Conservation (phyloP, 1,140 invertebrate genomes). For the Dendrolimus kikuchii region DNA sequence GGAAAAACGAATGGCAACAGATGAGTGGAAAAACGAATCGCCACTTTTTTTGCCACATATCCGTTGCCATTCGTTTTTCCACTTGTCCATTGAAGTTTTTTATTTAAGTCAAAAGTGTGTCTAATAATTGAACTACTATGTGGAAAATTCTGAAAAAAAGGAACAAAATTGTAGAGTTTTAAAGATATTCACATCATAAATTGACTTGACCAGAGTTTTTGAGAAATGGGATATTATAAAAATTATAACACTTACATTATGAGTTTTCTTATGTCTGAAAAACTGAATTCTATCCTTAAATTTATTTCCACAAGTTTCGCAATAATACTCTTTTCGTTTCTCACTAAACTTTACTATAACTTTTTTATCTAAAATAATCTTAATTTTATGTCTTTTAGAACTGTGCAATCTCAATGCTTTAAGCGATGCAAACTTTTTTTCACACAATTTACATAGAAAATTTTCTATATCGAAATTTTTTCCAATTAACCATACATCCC, state of each 20-base stretch:
- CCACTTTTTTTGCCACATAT: too few species aligned
- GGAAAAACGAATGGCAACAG: too few species aligned
- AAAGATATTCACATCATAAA: too few species aligned
- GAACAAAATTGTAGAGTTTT: too few species aligned
- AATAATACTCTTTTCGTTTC: slow-evolving; percentile 31
- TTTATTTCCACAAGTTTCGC: slow-evolving; percentile 66
- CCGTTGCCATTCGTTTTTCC: too few species aligned
- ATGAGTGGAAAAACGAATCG: too few species aligned
- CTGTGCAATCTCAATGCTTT: slow-evolving; percentile 64
- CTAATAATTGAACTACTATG: too few species aligned
- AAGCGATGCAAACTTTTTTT: slow-evolving; percentile 59
- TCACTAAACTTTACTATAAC: background rate
- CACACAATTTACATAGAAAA: slow-evolving; percentile 57
- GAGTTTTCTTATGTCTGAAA: slow-evolving; percentile 37
- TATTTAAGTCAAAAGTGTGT: too few species aligned
- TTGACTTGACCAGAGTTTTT: background rate
- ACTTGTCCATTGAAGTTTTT: too few species aligned
- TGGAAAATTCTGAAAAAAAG: too few species aligned
- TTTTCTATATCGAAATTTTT: slow-evolving; percentile 47
- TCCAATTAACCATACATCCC: slow-evolving; percentile 15
- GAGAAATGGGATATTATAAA: background rate
- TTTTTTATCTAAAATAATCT: slow-evolving; percentile 41
- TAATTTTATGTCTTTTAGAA: slow-evolving; percentile 51
- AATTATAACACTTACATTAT: slow-evolving; percentile 25
- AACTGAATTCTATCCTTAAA: slow-evolving; percentile 58